phyloP scores from a whole-genome alignment of 2,113 vertebrate genomes.

The Silurus meridionalis region DNA sequence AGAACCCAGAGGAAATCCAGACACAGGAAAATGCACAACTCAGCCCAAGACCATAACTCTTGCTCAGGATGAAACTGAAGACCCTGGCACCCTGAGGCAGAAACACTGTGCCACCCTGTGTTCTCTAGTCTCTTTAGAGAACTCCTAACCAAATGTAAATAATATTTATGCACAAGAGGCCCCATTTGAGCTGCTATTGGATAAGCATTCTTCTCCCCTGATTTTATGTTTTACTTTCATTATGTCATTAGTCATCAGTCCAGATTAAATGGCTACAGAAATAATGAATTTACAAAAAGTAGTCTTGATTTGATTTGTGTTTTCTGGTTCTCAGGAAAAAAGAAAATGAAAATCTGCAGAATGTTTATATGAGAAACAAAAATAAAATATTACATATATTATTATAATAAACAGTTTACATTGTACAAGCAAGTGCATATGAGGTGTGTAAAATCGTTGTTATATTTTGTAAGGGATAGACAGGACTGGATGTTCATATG shows the following conservation, averaged over 20 bases:
- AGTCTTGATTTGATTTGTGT: no score
- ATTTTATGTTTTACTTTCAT: neutral
- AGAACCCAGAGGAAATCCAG: neutral
- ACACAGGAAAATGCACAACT: neutral
- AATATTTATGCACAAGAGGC: neutral
- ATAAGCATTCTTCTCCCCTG: neutral
- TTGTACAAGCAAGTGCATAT: neutral
- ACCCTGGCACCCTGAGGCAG: neutral
- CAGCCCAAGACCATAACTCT: neutral
- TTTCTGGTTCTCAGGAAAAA: no score
- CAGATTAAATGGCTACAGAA: neutral
- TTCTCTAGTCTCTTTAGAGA: neutral
- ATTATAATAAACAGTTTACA: neutral
- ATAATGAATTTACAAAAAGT: neutral
- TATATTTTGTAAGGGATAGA: no score
- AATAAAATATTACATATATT: neutral
- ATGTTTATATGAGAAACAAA: no score
- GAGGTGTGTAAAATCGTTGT: no score
- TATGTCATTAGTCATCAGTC: neutral
- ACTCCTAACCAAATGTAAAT: neutral
- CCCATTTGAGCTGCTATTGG: neutral
- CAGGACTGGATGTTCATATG: no score
- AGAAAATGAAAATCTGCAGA: no score
- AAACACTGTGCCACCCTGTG: neutral
- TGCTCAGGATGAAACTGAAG: neutral